Evolutionary conservation across 2,888 invertebrate species (phyloP).

Genomic region (Panzeria rudis): DNA sequence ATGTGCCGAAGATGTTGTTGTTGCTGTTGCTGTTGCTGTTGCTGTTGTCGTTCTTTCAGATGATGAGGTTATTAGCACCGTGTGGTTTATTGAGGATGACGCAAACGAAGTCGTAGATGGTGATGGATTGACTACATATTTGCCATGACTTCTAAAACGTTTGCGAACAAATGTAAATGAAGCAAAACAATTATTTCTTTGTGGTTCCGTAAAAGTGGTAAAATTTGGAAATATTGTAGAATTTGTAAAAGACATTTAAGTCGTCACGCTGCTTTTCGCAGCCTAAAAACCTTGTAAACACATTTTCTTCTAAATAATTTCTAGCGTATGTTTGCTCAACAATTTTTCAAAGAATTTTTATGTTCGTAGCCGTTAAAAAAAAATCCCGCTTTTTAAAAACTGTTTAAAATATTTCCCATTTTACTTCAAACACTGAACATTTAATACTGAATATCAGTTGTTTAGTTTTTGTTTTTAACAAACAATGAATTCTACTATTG

Average conservation of each 20-base stretch:
- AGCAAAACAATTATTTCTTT: slow-evolving; percentile 60
- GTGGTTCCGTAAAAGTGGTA: slow-evolving; percentile 25
- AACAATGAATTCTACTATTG: slow-evolving; percentile 49
- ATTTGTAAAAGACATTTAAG: slow-evolving; percentile 62
- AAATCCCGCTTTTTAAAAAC: slow-evolving; percentile 4
- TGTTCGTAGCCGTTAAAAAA: not conserved
- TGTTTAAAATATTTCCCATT: slow-evolving; percentile 39
- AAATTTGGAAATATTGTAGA: slow-evolving; percentile 41
- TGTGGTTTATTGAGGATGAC: slow-evolving; percentile 19
- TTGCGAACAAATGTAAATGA: slow-evolving; percentile 66
- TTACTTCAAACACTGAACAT: slow-evolving; percentile 55
- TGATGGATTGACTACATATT: slow-evolving; percentile 69
- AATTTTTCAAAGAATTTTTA: slow-evolving; percentile 17
- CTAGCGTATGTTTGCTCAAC: not conserved
- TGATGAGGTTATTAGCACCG: slow-evolving; percentile 63
- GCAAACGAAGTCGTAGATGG: not conserved
- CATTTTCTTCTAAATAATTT: not conserved
- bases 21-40: slow-evolving; percentile 6
- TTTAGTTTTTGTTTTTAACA: slow-evolving; percentile 51
- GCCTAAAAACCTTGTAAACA: not conserved
- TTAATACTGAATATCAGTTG: slow-evolving; percentile 63
- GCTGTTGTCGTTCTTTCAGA: slow-evolving; percentile 12
- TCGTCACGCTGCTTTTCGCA: not conserved
- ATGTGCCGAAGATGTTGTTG: slow-evolving; percentile 18
- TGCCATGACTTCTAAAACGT: slow-evolving; percentile 68